These are phyloP conservation scores for Galagoides demidoff DNA, from an alignment of 2,797 vertebrate species.

Conservation along the genomic window DNA sequence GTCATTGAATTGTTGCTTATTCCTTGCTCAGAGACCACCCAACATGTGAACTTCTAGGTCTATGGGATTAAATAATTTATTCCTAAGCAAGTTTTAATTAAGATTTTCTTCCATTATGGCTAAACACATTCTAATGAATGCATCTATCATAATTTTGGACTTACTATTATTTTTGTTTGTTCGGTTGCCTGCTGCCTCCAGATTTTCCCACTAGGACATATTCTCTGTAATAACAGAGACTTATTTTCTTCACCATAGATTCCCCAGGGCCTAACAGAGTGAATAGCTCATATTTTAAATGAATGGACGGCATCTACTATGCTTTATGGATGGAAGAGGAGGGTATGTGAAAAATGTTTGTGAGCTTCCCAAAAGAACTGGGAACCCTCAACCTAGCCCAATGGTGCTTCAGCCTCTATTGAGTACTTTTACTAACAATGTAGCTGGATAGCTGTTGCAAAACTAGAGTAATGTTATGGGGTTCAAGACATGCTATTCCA, in stretches of 20 bases:
- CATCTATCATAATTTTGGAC: not conserved
- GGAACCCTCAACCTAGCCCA: not conserved
- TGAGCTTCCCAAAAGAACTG: not conserved
- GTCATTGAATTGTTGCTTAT: not conserved
- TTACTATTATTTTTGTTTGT: not conserved
- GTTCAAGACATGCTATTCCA: not conserved
- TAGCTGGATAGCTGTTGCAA: not conserved
- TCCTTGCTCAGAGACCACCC: not conserved
- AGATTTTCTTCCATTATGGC: not conserved
- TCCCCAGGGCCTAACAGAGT: not conserved
- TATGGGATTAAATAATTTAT: not conserved
- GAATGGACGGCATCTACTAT: not conserved
- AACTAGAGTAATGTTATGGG: not conserved
- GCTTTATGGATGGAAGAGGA: not conserved
- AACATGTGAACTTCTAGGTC: not conserved
- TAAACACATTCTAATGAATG: not conserved
- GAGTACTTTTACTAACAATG: not conserved
- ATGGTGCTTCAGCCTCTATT: not conserved
- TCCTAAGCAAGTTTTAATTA: not conserved
- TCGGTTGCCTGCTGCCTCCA: not conserved
- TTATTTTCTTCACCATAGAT: not conserved
- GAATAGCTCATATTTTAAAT: not conserved
- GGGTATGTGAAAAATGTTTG: too few species aligned
- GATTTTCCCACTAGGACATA: not conserved
- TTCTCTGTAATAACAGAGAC: not conserved